These are phyloP conservation scores for Megathymus violae DNA, from an alignment of 1,140 invertebrate species.

Conservation along the genomic window DNA sequence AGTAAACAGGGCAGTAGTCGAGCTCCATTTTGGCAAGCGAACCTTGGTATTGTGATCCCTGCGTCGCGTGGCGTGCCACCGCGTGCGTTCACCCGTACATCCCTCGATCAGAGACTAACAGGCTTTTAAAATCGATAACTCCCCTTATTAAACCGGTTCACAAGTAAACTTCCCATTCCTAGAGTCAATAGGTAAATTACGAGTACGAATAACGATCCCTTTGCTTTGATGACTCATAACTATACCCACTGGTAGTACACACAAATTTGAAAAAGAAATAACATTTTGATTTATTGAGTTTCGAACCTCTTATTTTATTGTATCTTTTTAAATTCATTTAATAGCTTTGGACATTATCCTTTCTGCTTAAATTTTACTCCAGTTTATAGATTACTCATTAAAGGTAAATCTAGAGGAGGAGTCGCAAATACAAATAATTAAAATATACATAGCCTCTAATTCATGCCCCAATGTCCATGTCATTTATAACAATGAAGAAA, in stretches of 20 bases:
- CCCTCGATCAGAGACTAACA: constrained; percentile 63
- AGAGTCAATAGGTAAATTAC: neutral
- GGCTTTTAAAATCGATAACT: constrained; percentile 79
- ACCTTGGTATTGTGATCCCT: constrained; percentile 58
- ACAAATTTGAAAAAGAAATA: neutral
- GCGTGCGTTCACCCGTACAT: constrained; percentile 71
- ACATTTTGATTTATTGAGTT: too few relatives aligned
- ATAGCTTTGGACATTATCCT: too few relatives aligned
- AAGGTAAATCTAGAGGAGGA: too few relatives aligned
- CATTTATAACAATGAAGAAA: too few relatives aligned
- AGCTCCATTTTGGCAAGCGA: constrained; percentile 64
- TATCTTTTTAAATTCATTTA: too few relatives aligned
- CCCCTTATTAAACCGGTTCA: constrained; percentile 43
- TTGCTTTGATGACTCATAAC: constrained; percentile 3
- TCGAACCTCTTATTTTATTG: too few relatives aligned
- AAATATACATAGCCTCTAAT: too few relatives aligned
- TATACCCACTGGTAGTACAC: neutral
- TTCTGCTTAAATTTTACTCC: too few relatives aligned
- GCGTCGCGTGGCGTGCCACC: constrained; percentile 58
- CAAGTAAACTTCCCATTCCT: constrained; percentile 14
- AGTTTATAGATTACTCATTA: too few relatives aligned
- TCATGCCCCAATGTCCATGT: too few relatives aligned
- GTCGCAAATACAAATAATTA: too few relatives aligned
- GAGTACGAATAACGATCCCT: neutral
- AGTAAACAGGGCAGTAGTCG: constrained; percentile 31